Conservation (phyloP, 2,888 invertebrate genomes). For the Orgyia antiqua region DNA sequence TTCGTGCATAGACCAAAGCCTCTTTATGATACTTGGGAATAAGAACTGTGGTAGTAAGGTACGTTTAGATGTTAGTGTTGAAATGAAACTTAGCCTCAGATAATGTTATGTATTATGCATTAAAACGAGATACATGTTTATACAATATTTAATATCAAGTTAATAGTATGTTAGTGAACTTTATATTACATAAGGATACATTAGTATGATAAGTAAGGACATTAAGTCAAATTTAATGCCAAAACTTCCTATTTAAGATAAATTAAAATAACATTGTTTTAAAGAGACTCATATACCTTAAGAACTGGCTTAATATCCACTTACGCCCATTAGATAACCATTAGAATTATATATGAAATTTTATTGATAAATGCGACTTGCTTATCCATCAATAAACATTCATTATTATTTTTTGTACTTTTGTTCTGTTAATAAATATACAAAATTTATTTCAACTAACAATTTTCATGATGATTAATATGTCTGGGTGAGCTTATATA, state of each 20-base stretch:
- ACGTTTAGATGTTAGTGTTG: constrained; percentile 26
- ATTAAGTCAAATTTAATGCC: constrained; percentile 30
- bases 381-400: too few relatives aligned
- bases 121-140: constrained; percentile 56
- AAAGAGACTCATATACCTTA: too few relatives aligned
- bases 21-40: constrained; percentile 64
- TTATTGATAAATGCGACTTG: too few relatives aligned
- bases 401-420: too few relatives aligned
- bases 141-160: constrained; percentile 48
- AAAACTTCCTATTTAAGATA: constrained; percentile 25
- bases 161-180: constrained; percentile 41
- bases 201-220: constrained; percentile 37
- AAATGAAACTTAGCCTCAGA: constrained; percentile 29
- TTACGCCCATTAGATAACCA: too few relatives aligned
- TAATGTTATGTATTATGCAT: constrained; percentile 32
- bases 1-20: constrained; percentile 74
- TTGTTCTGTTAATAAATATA: too few relatives aligned
- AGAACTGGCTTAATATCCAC: too few relatives aligned
- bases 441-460: too few relatives aligned
- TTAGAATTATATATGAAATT: too few relatives aligned
- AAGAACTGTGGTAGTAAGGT: constrained; percentile 31
- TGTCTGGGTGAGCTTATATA: too few relatives aligned
- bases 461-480: too few relatives aligned
- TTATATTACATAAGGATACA: constrained; percentile 40
- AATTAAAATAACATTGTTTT: constrained; percentile 38